Evolutionary conservation across 2,888 invertebrate genomes (phyloP).

Genomic region (Julus scanicus): DNA sequence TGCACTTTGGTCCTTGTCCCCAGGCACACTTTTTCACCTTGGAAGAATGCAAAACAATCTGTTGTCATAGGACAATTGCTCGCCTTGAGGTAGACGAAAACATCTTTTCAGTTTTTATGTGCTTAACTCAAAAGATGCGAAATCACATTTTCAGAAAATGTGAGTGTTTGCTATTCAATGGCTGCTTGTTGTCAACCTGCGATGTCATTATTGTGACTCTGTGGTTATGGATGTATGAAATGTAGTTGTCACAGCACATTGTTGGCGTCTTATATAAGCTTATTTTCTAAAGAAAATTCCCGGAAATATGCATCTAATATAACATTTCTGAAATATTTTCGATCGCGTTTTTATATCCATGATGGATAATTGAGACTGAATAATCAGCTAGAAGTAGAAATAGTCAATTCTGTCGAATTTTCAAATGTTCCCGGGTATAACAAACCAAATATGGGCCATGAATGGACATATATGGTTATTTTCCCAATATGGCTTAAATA

Average conservation of each 20-base stretch:
- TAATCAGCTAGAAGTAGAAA: no score
- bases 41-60: not conserved
- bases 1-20: not conserved
- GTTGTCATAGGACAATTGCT: not conserved
- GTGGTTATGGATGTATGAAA: not conserved
- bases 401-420: no score
- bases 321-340: no score
- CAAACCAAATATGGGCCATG: no score
- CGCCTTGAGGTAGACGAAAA: not conserved
- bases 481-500: no score
- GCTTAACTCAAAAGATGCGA: not conserved
- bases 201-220: not conserved
- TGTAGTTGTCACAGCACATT: not conserved
- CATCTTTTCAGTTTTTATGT: not conserved
- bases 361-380: no score
- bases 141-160: not conserved
- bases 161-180: not conserved
- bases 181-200: conserved; percentile 3
- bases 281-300: no score
- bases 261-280: not conserved
- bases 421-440: no score
- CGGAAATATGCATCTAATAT: no score
- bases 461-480: no score
- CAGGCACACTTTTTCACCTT: not conserved
- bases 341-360: no score